Conservation (phyloP, 1,140 invertebrate species). For the Macrotrachela quadricornifera region DNA sequence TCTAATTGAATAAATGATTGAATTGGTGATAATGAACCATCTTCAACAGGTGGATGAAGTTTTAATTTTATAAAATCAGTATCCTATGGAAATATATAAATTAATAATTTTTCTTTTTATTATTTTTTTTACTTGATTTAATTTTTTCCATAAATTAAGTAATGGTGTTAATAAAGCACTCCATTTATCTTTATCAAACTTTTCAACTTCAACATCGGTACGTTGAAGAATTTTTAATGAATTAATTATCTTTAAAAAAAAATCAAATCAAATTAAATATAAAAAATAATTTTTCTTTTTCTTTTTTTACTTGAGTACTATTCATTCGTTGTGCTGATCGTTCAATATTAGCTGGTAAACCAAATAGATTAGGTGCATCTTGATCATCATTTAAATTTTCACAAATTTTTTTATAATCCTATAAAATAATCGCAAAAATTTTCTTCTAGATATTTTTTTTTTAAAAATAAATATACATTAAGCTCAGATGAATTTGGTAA, state of each 20-base stretch:
- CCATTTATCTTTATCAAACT: conserved; percentile 32
- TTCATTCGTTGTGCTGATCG: conserved; percentile 49
- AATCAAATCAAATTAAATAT: background rate
- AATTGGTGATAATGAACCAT: conserved; percentile 29
- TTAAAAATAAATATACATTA: conserved; percentile 20
- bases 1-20: conserved; percentile 37
- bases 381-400: conserved; percentile 39
- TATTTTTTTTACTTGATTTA: conserved; percentile 35
- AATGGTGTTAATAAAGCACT: conserved; percentile 42
- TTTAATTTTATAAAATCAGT: conserved; percentile 22
- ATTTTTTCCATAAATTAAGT: conserved; percentile 50
- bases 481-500: conserved; percentile 29
- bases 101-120: background rate
- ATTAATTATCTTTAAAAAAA: background rate
- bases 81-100: conserved; percentile 14
- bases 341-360: conserved; percentile 57
- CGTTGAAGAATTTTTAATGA: background rate
- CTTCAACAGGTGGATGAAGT: conserved; percentile 16
- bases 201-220: conserved; percentile 8
- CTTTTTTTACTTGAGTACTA: conserved; percentile 33
- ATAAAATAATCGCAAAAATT: conserved; percentile 13
- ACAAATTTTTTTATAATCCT: conserved; percentile 43
- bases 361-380: conserved; percentile 49
- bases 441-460: conserved; percentile 3
- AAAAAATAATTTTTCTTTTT: conserved; percentile 1